A percentile compares a stretch with the other conserved stretches of the same genome.
phyloP scores from a whole-genome alignment of 2,113 vertebrate species.

The Protobothrops mucrosquamatus region DNA sequence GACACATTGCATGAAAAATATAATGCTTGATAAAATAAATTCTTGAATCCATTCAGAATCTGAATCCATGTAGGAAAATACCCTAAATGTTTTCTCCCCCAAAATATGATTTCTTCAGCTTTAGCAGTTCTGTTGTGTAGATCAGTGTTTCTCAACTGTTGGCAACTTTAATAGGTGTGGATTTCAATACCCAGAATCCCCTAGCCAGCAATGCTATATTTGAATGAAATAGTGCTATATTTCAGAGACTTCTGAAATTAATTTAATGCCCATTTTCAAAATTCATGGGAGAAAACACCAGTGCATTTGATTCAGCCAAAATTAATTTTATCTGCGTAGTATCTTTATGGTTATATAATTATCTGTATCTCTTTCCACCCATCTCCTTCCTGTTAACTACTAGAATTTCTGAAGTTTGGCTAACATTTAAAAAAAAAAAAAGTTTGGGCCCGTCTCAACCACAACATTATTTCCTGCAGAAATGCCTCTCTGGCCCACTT shows the following conservation, averaged over 20 bases:
- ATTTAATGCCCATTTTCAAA: neutral
- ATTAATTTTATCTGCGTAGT: neutral
- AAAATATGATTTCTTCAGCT: no score
- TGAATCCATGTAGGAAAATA: neutral
- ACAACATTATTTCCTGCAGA: neutral
- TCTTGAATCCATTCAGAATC: neutral
- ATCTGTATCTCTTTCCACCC: neutral
- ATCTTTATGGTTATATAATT: neutral
- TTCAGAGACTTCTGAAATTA: neutral
- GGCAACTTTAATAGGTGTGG: neutral
- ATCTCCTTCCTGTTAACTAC: neutral
- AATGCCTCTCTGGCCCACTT: neutral
- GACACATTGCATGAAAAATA: neutral
- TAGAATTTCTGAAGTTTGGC: neutral
- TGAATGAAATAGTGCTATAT: neutral
- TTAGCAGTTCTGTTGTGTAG: neutral
- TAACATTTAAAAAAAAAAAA: neutral
- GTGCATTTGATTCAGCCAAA: neutral
- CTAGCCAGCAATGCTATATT: neutral
- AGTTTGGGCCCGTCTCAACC: neutral
- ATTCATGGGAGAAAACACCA: neutral
- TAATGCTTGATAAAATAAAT: neutral
- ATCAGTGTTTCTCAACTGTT: neutral
- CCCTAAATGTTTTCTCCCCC: neutral
- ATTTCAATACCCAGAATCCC: no score